Evolutionary conservation across 2,797 vertebrate species (phyloP).

Genomic region (Ceyx erithaca): DNA sequence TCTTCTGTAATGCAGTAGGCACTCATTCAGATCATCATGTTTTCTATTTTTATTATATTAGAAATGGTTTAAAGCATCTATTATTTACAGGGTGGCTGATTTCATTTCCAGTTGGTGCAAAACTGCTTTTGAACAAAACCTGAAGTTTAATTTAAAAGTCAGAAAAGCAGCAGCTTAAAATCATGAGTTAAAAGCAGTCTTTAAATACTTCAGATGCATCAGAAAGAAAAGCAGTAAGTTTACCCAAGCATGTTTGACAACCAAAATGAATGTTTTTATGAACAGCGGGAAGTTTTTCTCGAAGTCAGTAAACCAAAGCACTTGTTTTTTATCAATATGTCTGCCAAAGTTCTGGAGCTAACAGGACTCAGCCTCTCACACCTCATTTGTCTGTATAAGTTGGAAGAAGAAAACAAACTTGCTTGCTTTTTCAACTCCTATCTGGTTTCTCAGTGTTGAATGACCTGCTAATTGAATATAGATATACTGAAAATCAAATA

Average conservation of each 20-base stretch:
- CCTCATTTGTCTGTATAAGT: neutral
- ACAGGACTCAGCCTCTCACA: neutral
- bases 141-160: neutral
- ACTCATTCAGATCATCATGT: neutral
- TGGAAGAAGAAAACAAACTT: neutral
- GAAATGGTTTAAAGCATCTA: neutral
- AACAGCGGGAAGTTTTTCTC: neutral
- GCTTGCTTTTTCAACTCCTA: neutral
- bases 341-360: neutral
- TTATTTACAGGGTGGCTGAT: neutral
- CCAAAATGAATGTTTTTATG: neutral
- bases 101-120: neutral
- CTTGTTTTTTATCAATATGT: neutral
- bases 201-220: neutral
- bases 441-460: neutral
- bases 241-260: neutral
- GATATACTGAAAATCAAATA: neutral
- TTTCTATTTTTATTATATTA: neutral
- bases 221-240: neutral
- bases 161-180: neutral
- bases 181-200: neutral
- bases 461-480: neutral
- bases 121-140: neutral
- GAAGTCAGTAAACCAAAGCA: neutral
- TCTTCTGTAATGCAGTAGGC: neutral